Conservation (phyloP, 2,113 vertebrate species). For the Sceloporus undulatus region DNA sequence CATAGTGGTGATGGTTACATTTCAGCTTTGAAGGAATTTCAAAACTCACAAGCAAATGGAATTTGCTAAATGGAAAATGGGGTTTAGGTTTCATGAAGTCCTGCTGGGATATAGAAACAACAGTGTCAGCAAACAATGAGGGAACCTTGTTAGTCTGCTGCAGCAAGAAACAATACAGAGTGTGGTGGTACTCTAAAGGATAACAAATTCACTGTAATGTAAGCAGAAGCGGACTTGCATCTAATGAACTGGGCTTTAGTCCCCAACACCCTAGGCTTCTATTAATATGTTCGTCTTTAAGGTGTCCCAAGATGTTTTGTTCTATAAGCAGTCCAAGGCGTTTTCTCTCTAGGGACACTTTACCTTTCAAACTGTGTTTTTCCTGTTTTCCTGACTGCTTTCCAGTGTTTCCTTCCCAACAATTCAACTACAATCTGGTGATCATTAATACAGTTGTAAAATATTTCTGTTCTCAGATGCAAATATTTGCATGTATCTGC, state of each 20-base stretch:
- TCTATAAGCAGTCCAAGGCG: too few species aligned
- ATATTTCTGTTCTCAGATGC: constrained; percentile 25
- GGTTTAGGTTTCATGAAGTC: not conserved
- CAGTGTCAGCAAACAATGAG: not conserved
- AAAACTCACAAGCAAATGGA: not conserved
- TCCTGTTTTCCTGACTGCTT: constrained; percentile 13
- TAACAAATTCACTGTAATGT: not conserved
- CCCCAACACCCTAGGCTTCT: not conserved
- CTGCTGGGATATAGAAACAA: not conserved
- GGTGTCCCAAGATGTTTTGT: not conserved
- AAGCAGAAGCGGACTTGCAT: not conserved
- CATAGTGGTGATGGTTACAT: too few species aligned
- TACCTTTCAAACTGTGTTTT: not conserved
- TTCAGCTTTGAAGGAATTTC: not conserved
- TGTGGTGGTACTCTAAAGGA: not conserved
- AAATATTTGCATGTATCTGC: constrained; percentile 32
- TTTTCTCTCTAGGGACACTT: not conserved
- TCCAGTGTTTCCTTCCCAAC: constrained; percentile 27
- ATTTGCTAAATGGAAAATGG: not conserved
- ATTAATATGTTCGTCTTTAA: not conserved
- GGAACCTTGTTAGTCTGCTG: not conserved
- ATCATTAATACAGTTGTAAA: constrained; percentile 29
- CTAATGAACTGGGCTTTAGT: not conserved
- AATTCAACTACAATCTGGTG: constrained; percentile 34
- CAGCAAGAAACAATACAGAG: not conserved